Evolutionary conservation across 2,797 vertebrate species (phyloP).

Genomic region (Odontamblyopus rebecca): DNA sequence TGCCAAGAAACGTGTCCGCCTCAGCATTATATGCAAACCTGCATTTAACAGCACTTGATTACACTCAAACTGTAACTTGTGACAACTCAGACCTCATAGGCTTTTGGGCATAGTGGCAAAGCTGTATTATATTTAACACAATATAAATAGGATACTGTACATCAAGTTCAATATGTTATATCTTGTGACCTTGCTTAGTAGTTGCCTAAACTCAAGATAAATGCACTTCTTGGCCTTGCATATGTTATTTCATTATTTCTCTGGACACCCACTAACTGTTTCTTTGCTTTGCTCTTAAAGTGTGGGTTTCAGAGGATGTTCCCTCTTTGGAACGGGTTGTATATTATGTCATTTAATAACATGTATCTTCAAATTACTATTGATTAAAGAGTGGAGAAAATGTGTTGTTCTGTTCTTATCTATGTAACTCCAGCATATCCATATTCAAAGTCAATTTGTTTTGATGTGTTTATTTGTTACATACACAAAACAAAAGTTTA

Average conservation of each 20-base stretch:
- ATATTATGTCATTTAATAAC: constrained; percentile 76
- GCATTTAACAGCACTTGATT: constrained; percentile 27
- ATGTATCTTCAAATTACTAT: constrained; percentile 75
- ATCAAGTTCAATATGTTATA: constrained; percentile 63
- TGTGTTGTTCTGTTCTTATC: not conserved
- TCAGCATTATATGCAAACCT: constrained; percentile 47
- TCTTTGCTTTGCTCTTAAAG: constrained; percentile 61
- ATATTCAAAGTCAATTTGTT: constrained; percentile 27
- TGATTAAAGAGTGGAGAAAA: constrained; percentile 64
- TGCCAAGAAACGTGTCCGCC: constrained; percentile 51
- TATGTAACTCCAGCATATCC: not conserved
- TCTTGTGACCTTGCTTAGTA: constrained; percentile 70
- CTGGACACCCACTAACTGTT: constrained; percentile 71
- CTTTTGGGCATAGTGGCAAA: constrained; percentile 47
- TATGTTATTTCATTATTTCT: constrained; percentile 63
- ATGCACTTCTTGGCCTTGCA: constrained; percentile 70
- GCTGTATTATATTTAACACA: constrained; percentile 54
- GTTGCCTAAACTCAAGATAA: constrained; percentile 66
- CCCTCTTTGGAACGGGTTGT: constrained; percentile 62
- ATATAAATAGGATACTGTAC: constrained; percentile 53
- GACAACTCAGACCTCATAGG: constrained; percentile 48
- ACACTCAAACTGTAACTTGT: constrained; percentile 50
- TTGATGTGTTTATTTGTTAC: constrained; percentile 57
- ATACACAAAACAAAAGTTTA: constrained; percentile 52
- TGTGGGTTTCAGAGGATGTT: constrained; percentile 46